Percentiles rank a stretch among this genome's conserved stretches.
Evolutionary conservation across 2,888 invertebrate species (phyloP).

Genomic region (Drosophila neotestacea): DNA sequence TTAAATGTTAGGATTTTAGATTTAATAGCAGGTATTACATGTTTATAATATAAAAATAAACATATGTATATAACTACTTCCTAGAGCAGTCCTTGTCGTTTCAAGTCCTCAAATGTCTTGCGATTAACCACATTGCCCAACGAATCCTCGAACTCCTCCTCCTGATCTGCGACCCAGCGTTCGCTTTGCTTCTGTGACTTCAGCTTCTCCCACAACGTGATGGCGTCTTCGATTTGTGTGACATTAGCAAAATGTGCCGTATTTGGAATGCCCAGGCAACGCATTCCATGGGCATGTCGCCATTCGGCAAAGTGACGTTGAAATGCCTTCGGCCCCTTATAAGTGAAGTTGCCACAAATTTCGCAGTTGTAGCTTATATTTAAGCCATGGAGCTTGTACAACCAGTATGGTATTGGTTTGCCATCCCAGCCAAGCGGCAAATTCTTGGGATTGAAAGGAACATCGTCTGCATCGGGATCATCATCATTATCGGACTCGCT

Average conservation of each 20-base stretch:
- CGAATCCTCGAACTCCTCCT: conserved; percentile 99
- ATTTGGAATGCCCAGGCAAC: conserved; percentile 99
- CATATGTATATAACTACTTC: conserved; percentile 15
- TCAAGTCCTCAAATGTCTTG: conserved; percentile 99
- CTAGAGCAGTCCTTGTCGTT: conserved; percentile 97
- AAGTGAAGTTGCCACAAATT: conserved; percentile 99
- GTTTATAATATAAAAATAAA: not conserved
- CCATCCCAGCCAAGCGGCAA: conserved; percentile 99
- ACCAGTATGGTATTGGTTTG: conserved; percentile 97
- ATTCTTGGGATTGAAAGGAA: conserved; percentile 99
- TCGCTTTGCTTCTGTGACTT: conserved; percentile 97
- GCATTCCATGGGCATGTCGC: conserved; percentile 97
- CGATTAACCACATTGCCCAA: conserved; percentile 99
- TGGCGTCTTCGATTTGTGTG: conserved; percentile 98
- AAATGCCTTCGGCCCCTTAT: conserved; percentile 99
- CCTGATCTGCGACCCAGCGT: conserved; percentile 97
- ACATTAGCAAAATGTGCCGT: conserved; percentile 99
- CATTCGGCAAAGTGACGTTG: conserved; percentile 99
- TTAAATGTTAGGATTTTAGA: conserved; percentile 26
- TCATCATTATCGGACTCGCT: conserved; percentile 92
- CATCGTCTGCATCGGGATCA: conserved; percentile 94
- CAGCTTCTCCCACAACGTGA: conserved; percentile 98
- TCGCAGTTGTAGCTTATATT: conserved; percentile 99
- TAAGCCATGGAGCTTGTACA: conserved; percentile 99
- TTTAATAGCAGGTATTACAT: conserved; percentile 19